These are phyloP conservation scores for Bathynomus jamesi DNA, from an alignment of 1,140 invertebrate genomes.

Conservation along the genomic window DNA sequence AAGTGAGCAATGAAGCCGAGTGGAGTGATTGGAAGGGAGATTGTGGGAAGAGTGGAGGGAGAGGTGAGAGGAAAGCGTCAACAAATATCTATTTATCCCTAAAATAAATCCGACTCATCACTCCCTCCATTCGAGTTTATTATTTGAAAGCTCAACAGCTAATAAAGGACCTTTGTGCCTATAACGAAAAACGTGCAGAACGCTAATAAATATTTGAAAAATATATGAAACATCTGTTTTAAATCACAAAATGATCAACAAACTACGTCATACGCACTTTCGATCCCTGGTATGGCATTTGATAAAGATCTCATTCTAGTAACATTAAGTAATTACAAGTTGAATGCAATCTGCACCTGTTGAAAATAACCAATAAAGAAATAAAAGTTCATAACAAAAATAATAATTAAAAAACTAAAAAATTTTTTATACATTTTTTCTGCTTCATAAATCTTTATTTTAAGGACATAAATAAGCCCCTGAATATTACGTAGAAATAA, in stretches of 20 bases:
- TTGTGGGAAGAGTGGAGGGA: neutral
- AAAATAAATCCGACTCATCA: neutral
- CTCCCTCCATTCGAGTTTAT: neutral
- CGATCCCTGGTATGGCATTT: neutral
- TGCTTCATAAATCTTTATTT: too few species aligned
- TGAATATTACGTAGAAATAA: too few species aligned
- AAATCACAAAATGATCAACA: neutral
- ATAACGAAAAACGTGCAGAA: constrained; percentile 13
- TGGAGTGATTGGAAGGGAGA: neutral
- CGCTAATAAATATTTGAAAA: constrained; percentile 25
- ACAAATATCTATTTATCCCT: neutral
- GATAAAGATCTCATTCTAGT: neutral
- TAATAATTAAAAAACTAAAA: too few species aligned
- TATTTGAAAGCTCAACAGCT: neutral
- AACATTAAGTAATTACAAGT: too few species aligned
- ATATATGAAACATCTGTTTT: neutral
- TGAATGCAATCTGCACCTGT: too few species aligned
- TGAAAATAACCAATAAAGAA: too few species aligned
- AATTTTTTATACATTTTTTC: too few species aligned
- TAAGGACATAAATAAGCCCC: too few species aligned
- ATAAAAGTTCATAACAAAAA: too few species aligned
- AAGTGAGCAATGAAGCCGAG: neutral
- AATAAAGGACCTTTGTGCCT: constrained; percentile 1
- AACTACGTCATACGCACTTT: neutral
- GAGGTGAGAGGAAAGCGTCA: neutral